Evolutionary conservation across 1,140 invertebrate species (phyloP).

Genomic region (Vanessa atalanta): DNA sequence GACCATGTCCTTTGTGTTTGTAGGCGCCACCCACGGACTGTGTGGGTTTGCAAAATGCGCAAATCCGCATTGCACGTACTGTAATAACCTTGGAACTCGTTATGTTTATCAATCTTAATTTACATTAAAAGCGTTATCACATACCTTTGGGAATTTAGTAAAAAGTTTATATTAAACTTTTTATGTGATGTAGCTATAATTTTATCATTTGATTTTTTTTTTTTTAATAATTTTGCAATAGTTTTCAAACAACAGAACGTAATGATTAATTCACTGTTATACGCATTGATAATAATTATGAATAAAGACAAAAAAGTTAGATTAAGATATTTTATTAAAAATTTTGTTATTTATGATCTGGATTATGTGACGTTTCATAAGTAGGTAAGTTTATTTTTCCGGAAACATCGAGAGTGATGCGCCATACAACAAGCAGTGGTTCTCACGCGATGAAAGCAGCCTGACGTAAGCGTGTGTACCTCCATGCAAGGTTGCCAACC

Average conservation of each 20-base stretch:
- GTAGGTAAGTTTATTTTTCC: slow-evolving; percentile 23
- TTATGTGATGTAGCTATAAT: too few species aligned
- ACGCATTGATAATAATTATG: too few species aligned
- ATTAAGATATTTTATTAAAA: too few species aligned
- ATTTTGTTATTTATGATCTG: not conserved
- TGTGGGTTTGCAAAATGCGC: slow-evolving; percentile 56
- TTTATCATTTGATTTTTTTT: too few species aligned
- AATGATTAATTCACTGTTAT: not conserved
- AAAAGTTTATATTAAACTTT: too few species aligned
- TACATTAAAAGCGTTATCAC: not conserved
- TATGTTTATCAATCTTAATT: slow-evolving; percentile 18
- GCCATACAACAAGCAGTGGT: slow-evolving; percentile 46
- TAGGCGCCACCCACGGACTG: slow-evolving; percentile 51
- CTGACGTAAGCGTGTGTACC: slow-evolving; percentile 51
- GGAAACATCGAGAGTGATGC: slow-evolving; percentile 61
- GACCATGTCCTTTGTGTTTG: slow-evolving; percentile 47
- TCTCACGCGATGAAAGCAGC: slow-evolving; percentile 62
- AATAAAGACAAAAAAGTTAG: too few species aligned
- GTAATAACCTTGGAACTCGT: slow-evolving; percentile 49
- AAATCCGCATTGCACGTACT: slow-evolving; percentile 66
- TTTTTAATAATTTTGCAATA: too few species aligned
- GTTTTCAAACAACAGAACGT: not conserved
- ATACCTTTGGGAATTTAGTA: not conserved
- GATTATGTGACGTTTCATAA: slow-evolving; percentile 3
- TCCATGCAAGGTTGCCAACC: slow-evolving; percentile 46